phyloP scores from a whole-genome alignment of 2,888 invertebrate species.

The Conchocele bisecta region DNA sequence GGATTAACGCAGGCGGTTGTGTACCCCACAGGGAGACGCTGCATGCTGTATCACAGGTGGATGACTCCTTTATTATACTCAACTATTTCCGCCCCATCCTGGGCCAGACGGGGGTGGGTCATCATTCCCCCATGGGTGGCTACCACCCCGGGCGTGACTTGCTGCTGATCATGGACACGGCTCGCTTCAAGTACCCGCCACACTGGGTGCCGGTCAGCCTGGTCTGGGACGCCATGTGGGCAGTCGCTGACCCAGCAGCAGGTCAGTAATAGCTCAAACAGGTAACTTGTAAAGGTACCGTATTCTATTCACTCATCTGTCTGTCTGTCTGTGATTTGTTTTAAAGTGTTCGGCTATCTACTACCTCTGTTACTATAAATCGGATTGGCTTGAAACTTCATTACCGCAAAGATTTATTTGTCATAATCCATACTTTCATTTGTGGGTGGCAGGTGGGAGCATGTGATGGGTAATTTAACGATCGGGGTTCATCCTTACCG shows the following conservation, averaged over 20 bases:
- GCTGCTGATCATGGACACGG: conserved; percentile 82
- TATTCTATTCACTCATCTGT: too few relatives aligned
- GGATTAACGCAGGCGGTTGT: too few relatives aligned
- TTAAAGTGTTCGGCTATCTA: background rate
- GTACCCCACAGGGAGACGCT: conserved; percentile 63
- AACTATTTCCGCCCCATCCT: conserved; percentile 79
- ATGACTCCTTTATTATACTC: conserved; percentile 75
- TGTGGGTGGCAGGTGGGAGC: too few relatives aligned
- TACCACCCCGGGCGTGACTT: conserved; percentile 79
- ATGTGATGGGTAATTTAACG: too few relatives aligned
- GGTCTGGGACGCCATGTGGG: conserved; percentile 80
- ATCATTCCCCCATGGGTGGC: conserved; percentile 82
- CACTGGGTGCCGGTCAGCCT: conserved; percentile 80
- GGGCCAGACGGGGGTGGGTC: conserved; percentile 81
- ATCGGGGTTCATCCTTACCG: too few relatives aligned
- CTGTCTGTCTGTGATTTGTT: background rate
- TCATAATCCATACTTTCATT: too few relatives aligned
- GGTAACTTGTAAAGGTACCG: background rate
- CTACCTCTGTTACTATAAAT: too few relatives aligned
- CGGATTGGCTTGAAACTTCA: too few relatives aligned
- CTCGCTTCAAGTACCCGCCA: conserved; percentile 83
- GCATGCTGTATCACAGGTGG: conserved; percentile 50
- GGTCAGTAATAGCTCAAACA: too few relatives aligned
- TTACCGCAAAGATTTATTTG: too few relatives aligned
- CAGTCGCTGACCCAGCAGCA: conserved; percentile 77